Conservation (phyloP, 2,797 vertebrate species). For the Prionace glauca region DNA sequence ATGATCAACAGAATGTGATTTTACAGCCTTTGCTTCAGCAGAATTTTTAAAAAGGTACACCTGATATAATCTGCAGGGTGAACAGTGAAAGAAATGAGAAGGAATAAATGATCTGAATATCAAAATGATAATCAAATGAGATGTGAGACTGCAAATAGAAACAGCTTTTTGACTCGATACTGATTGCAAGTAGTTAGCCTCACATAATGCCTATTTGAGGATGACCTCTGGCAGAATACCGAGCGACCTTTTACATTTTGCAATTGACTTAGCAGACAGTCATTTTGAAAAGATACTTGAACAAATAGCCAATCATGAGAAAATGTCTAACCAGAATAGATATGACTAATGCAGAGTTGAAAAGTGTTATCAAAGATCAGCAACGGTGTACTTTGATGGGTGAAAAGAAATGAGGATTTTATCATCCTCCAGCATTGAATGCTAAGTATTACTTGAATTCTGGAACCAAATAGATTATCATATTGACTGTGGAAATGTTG, state of each 20-base stretch:
- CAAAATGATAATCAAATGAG: constrained; percentile 24
- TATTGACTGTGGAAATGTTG: background rate
- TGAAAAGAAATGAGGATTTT: background rate
- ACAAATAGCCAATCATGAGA: constrained; percentile 23
- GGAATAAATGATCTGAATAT: constrained; percentile 13
- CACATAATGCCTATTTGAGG: background rate
- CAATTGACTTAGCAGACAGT: constrained; percentile 15
- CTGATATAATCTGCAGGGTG: background rate
- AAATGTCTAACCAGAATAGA: constrained; percentile 11
- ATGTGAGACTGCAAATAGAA: background rate
- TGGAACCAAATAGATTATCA: background rate
- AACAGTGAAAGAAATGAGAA: background rate
- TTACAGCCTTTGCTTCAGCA: background rate
- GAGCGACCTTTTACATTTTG: background rate
- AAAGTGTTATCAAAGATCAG: background rate
- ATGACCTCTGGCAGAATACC: constrained; percentile 26
- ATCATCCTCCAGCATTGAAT: background rate
- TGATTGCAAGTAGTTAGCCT: constrained; percentile 25
- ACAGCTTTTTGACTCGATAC: background rate
- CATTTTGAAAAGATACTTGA: constrained; percentile 27
- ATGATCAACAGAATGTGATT: background rate
- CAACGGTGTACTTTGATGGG: background rate
- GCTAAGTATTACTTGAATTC: background rate
- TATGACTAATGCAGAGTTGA: constrained; percentile 10
- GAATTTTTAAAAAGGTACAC: background rate